Conservation (phyloP, 2,113 vertebrate species). For the Tautogolabrus adspersus region DNA sequence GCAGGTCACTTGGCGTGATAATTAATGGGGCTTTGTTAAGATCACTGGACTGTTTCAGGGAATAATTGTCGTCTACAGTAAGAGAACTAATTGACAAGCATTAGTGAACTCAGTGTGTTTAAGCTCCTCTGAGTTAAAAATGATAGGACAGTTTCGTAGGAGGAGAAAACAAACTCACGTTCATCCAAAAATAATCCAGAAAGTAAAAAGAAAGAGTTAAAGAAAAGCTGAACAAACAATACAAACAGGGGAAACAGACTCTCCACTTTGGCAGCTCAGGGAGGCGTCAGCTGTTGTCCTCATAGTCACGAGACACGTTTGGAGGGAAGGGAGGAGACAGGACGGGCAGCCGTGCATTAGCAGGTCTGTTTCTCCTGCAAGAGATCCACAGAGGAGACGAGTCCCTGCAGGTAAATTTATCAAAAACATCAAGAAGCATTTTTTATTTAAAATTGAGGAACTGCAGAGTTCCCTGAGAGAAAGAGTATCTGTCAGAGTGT, state of each 20-base stretch:
- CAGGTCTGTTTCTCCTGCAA: slow-evolving; percentile 23
- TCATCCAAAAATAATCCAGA: too few species aligned
- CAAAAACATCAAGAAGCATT: neutral
- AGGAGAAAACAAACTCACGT: neutral
- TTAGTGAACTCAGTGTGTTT: too few species aligned
- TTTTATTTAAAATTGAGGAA: too few species aligned
- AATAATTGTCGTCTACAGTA: too few species aligned
- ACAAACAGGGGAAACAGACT: neutral
- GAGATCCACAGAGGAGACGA: neutral
- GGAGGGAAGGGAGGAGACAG: slow-evolving; percentile 49
- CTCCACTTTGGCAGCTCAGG: neutral
- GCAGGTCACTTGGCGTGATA: too few species aligned
- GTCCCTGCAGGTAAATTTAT: slow-evolving; percentile 35
- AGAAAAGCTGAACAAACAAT: neutral
- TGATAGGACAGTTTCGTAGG: too few species aligned
- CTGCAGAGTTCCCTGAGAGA: too few species aligned
- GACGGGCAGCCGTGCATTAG: slow-evolving; percentile 55
- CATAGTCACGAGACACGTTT: slow-evolving; percentile 75
- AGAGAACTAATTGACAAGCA: too few species aligned
- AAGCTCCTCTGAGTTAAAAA: too few species aligned
- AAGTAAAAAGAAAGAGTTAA: too few species aligned
- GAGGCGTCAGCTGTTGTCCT: slow-evolving; percentile 59
- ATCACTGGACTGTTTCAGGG: too few species aligned
- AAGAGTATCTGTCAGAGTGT: neutral
- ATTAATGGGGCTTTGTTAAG: too few species aligned